Conservation (phyloP, 2,113 vertebrate genomes). For the Xiphophorus maculatus region DNA sequence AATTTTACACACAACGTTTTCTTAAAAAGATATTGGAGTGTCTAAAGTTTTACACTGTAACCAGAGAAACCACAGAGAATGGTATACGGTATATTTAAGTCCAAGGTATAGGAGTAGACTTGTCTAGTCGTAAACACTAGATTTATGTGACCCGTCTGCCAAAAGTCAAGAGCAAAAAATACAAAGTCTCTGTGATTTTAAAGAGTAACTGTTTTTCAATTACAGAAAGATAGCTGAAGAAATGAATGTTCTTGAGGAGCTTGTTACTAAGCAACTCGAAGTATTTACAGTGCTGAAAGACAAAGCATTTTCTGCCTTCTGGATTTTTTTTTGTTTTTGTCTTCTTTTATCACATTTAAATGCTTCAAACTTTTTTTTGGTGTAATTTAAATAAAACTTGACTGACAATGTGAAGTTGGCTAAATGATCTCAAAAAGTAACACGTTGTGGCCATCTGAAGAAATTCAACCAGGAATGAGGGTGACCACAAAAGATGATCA, state of each 20-base stretch:
- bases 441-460: neutral
- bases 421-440: neutral
- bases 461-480: neutral
- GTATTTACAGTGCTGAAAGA: conserved; percentile 9
- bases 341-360: no score
- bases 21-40: neutral
- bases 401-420: neutral
- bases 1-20: neutral
- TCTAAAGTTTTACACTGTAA: neutral
- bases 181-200: neutral
- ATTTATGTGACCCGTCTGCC: no score
- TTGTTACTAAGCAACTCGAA: conserved; percentile 56
- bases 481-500: no score
- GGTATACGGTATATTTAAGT: neutral
- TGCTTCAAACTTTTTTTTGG: neutral
- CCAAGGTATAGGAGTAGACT: neutral
- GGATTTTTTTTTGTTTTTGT: neutral
- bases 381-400: neutral
- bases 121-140: neutral
- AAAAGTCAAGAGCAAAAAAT: neutral
- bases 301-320: neutral
- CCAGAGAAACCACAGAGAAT: neutral
- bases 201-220: neutral
- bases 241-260: conserved; percentile 28
- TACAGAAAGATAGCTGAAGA: neutral